Conservation (phyloP, 37 sponge, comb jelly and placozoan genomes). For the Hexactinellida sp. region DNA sequence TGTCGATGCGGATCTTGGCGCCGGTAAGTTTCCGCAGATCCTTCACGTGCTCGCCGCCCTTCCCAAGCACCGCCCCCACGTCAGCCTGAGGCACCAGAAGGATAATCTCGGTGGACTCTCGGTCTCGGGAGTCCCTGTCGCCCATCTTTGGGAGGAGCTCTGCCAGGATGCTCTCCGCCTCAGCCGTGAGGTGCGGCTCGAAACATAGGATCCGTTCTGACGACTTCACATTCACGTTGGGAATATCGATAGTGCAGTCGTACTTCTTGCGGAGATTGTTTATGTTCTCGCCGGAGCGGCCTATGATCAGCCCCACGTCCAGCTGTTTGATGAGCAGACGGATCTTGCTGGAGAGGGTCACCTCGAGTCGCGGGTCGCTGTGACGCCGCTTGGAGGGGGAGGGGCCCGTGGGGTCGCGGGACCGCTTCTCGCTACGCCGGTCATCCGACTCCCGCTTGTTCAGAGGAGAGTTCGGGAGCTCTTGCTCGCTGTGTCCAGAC, state of each 20-base stretch:
- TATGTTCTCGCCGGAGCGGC: background rate
- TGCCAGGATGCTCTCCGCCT: background rate
- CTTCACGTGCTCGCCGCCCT: constrained; percentile 7
- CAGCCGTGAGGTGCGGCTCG: background rate
- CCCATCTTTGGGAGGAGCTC: constrained; percentile 2
- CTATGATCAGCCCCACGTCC: background rate
- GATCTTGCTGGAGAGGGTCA: background rate
- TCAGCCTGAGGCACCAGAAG: background rate
- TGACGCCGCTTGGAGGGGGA: background rate
- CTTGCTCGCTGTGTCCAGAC: background rate
- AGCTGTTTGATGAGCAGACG: constrained; percentile 1
- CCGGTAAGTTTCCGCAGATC: background rate
- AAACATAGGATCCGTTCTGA: background rate
- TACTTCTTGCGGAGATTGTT: background rate
- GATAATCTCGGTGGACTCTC: background rate
- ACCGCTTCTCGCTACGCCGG: background rate
- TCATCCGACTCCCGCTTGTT: background rate
- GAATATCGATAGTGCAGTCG: background rate
- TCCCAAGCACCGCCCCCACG: background rate
- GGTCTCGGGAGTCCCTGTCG: background rate
- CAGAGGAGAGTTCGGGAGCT: background rate
- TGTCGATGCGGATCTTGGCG: background rate
- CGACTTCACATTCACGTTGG: background rate
- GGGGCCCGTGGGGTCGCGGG: background rate
- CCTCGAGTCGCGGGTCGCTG: background rate